Evolutionary conservation across 2,888 invertebrate genomes (phyloP).

Genomic region (Hyppa rectilinea): DNA sequence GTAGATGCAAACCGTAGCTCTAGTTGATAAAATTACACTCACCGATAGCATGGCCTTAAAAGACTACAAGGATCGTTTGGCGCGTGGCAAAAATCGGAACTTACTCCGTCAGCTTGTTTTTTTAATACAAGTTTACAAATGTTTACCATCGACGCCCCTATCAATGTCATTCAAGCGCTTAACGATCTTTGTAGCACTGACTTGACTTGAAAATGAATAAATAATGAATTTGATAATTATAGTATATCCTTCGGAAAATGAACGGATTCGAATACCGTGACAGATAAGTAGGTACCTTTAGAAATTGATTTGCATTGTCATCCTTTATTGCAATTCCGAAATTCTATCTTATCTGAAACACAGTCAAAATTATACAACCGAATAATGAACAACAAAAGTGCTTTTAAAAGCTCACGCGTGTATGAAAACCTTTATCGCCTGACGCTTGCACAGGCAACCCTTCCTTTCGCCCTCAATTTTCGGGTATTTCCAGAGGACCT

Average conservation of each 20-base stretch:
- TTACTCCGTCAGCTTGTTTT: not conserved
- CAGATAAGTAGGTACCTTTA: not conserved
- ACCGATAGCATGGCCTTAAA: too few relatives aligned
- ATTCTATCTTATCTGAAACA: too few relatives aligned
- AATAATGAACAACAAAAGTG: constrained; percentile 3
- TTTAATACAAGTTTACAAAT: not conserved
- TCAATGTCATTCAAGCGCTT: not conserved
- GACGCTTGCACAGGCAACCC: constrained; percentile 9
- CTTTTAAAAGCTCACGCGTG: not conserved
- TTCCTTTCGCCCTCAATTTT: constrained; percentile 20
- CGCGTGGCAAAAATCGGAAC: not conserved
- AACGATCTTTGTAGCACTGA: not conserved
- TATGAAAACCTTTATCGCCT: constrained; percentile 24
- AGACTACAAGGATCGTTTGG: not conserved
- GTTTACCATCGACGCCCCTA: too few relatives aligned
- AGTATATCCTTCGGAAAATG: not conserved
- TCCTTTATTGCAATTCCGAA: not conserved
- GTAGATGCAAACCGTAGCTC: too few relatives aligned
- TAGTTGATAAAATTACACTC: not conserved
- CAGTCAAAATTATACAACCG: not conserved
- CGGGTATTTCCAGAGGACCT: not conserved
- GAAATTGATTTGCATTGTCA: not conserved
- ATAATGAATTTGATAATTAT: constrained; percentile 2
- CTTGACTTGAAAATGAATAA: not conserved
- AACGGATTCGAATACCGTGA: not conserved